Base-by-base conservation (phyloP, 2,888 invertebrate genomes). In the Fragum sueziense region DNA sequence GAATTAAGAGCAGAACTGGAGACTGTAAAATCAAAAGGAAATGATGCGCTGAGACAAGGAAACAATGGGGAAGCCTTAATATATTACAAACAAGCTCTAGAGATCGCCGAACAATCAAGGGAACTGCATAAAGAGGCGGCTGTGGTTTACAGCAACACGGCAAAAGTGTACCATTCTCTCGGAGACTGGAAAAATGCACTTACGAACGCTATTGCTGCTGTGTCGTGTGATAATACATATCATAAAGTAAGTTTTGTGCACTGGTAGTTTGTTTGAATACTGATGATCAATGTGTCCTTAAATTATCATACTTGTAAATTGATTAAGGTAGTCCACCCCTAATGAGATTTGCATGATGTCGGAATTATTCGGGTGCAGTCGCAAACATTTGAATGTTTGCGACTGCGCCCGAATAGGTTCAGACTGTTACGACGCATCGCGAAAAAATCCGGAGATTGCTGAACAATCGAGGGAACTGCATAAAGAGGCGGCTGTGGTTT, bases 81-180 rank as follows among this genome's bases (percentile, higher is more conserved):
- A n/a, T 37, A 74, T n/a, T 88, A 88, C 68, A 77, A 71, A 17
- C 69, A 84, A 17, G 88, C 85, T 14, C 57, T 87, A 27, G 31
- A 70, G 11, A 65, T 85, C 22, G 75, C 84, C 20, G 74, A 76
- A 51, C 73, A 73, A 22, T 80, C 79, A 7, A 52, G 74, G 33
- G 70, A 76, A 9, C 73, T 85, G 17, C 79, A 77, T 41, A 82
- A 84, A 34, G 86, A 88, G 57, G 80, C 84, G 2, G 86, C 86
- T 31, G 73, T 82, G 17, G 77, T 88, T 52, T 82, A 86, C 51
- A 87, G 85, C 70, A 86, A 86, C 72, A 74, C 85, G n/a, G 87
- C 88, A 9, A 78, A 79, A 20, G 86, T 85, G 2, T 77, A 79
- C 54, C 74, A 27, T 61, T 74, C 73, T n/a, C 57, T 82, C 51